phyloP scores from a whole-genome alignment of 2,888 invertebrate genomes.

The Trichopria drosophilae region DNA sequence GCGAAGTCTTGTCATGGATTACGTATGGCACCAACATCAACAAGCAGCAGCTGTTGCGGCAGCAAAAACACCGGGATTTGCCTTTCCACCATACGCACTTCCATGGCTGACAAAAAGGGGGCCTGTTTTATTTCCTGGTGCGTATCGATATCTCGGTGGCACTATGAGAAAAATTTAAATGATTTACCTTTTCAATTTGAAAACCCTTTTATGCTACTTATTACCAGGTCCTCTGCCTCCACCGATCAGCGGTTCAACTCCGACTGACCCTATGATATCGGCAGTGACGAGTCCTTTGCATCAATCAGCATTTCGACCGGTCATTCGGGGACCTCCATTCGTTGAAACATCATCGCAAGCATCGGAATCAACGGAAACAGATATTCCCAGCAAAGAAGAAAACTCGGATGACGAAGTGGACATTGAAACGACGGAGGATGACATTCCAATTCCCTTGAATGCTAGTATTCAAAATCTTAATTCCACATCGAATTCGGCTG shows the following conservation, averaged over 20 bases:
- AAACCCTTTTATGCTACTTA: neutral
- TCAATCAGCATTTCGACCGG: conserved; percentile 67
- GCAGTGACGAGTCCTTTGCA: conserved; percentile 53
- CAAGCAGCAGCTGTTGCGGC: conserved; percentile 51
- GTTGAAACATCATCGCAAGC: conserved; percentile 48
- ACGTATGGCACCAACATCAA: conserved; percentile 74
- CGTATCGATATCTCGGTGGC: conserved; percentile 7
- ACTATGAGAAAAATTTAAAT: neutral
- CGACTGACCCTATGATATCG: conserved; percentile 49
- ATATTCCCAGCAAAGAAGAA: conserved; percentile 60
- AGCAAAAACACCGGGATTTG: conserved; percentile 60
- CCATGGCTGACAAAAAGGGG: conserved; percentile 70
- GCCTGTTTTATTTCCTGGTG: conserved; percentile 54
- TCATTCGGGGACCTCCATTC: conserved; percentile 52
- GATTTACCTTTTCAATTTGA: neutral
- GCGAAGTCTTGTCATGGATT: conserved; percentile 73
- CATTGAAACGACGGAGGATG: conserved; percentile 84
- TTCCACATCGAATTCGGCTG: conserved; percentile 44
- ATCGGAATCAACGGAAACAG: conserved; percentile 47
- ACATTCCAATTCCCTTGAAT: conserved; percentile 55
- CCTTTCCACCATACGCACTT: conserved; percentile 67
- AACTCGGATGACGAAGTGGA: conserved; percentile 84
- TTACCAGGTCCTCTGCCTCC: conserved; percentile 58
- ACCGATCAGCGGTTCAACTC: conserved; percentile 54
- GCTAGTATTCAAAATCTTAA: conserved; percentile 42